Evolutionary conservation across 2,888 invertebrate genomes (phyloP).

Genomic region (Oscheius onirici): DNA sequence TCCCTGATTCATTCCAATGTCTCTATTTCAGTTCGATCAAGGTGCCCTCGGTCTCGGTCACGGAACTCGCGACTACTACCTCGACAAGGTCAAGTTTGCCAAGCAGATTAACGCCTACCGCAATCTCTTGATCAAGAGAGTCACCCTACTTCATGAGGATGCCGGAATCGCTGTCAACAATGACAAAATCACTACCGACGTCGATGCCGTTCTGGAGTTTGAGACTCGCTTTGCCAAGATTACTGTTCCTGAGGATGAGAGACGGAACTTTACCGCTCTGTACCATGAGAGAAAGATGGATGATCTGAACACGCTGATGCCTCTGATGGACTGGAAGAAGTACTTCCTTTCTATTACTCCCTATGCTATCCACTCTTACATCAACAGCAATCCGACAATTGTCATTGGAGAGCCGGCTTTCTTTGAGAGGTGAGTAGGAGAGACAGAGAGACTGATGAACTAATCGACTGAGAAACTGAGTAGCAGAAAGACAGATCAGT

Average conservation of each 20-base stretch:
- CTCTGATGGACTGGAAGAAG: constrained; percentile 68
- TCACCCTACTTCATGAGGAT: constrained; percentile 55
- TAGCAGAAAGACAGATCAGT: too few relatives aligned
- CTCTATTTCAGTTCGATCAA: constrained; percentile 62
- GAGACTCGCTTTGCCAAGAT: constrained; percentile 67
- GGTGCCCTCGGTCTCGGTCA: constrained; percentile 68
- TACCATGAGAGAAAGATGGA: constrained; percentile 63
- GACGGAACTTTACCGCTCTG: constrained; percentile 58
- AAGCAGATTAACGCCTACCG: constrained; percentile 70
- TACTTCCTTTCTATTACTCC: constrained; percentile 68
- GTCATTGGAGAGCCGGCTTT: constrained; percentile 52
- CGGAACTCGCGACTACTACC: constrained; percentile 68
- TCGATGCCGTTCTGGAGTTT: constrained; percentile 64
- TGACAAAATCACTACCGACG: constrained; percentile 56
- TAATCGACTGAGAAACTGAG: too few relatives aligned
- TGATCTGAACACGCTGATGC: constrained; percentile 59
- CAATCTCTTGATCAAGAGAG: constrained; percentile 58
- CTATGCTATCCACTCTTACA: constrained; percentile 61
- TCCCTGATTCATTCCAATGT: neutral
- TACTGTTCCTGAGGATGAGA: constrained; percentile 65
- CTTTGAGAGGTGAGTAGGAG: constrained; percentile 38
- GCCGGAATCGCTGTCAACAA: constrained; percentile 54
- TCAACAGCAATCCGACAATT: constrained; percentile 69
- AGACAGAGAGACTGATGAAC: too few relatives aligned
- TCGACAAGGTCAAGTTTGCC: constrained; percentile 66